Base-by-base conservation (phyloP, 2,888 invertebrate species). In the Chaitophorus viminalis region DNA sequence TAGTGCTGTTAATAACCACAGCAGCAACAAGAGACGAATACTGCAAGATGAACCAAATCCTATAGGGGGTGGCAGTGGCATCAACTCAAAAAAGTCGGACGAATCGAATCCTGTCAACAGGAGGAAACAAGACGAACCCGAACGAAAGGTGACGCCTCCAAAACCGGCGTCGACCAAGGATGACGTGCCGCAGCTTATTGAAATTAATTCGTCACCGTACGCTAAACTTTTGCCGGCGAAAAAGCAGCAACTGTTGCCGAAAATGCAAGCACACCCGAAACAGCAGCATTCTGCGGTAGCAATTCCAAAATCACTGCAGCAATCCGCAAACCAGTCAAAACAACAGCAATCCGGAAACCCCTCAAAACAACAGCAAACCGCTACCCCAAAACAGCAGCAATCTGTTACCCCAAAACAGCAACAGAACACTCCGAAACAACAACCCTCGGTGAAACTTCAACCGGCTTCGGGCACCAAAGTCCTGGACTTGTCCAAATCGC, bases 101-200 rank as follows among this genome's bases (percentile, higher is more conserved):
- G 82, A 72, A 1, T 3, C 31, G 4, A 74, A 17, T 36, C 33
- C 54, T 4, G 25, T 54, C 54, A 85, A 52, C 65, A 76, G 39
- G 31, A 77, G 78, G 77, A 85, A 85, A 77, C 84, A 85, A 1
- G 76, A 77, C 2, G 84, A 77, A 33, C 68, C 77, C 17, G 82
- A 78, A 54, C 82, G 68, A 25, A 89, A 75, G 18, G 65, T 25
- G n/a, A 65, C 85, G 68, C 79, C 78, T 14, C 87, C 77, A 14
- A 78, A 31, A n/a, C 78, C 78, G 14, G 25, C 65, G 29, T 3
- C 54, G 46, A 76, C 60, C 11, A 82, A 84, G 52, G 89, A 89
- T 36, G 89, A 89, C 75, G 89, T 90, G n/a, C 90, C 90, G 4
- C 86, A 89, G 17, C 79, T 90, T 25, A 90, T 90, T n/a, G 90